phyloP scores from a whole-genome alignment of 1,140 invertebrate genomes.

The Bilobella aurantiaca region DNA sequence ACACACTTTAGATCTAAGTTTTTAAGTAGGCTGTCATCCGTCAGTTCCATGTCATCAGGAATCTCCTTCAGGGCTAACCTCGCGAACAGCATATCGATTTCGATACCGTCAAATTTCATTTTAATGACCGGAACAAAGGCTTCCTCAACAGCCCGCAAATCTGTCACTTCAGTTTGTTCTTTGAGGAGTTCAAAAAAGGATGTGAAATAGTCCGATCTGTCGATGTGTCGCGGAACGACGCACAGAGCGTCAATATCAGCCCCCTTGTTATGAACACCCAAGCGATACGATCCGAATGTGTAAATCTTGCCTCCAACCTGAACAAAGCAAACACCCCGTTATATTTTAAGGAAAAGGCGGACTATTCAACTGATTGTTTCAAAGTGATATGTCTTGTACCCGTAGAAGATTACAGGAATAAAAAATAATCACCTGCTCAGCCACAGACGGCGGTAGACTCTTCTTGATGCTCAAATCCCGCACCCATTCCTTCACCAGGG shows the following conservation, averaged over 20 bases:
- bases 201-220: conserved; percentile 85
- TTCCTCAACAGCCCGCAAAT: conserved; percentile 83
- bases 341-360: not conserved
- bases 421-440: conserved; percentile 62
- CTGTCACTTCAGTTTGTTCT: conserved; percentile 73
- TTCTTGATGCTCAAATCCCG: conserved; percentile 72
- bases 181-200: conserved; percentile 88
- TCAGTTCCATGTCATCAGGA: conserved; percentile 65
- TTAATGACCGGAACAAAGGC: conserved; percentile 99
- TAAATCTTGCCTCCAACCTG: conserved; percentile 91
- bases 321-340: too few species aligned
- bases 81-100: conserved; percentile 97
- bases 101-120: conserved; percentile 97
- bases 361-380: too few species aligned
- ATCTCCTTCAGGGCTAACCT: conserved; percentile 86
- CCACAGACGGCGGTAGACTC: conserved; percentile 75
- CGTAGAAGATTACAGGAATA: not conserved
- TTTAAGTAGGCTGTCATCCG: conserved; percentile 82
- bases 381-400: not conserved
- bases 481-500: conserved; percentile 85
- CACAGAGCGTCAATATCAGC: conserved; percentile 99
- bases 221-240: conserved; percentile 91
- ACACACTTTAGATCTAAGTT: conserved; percentile 96
- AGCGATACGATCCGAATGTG: conserved; percentile 90
- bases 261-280: conserved; percentile 88